Base-by-base conservation (phyloP, 2,797 vertebrate genomes). In the Hipposideros larvatus region DNA sequence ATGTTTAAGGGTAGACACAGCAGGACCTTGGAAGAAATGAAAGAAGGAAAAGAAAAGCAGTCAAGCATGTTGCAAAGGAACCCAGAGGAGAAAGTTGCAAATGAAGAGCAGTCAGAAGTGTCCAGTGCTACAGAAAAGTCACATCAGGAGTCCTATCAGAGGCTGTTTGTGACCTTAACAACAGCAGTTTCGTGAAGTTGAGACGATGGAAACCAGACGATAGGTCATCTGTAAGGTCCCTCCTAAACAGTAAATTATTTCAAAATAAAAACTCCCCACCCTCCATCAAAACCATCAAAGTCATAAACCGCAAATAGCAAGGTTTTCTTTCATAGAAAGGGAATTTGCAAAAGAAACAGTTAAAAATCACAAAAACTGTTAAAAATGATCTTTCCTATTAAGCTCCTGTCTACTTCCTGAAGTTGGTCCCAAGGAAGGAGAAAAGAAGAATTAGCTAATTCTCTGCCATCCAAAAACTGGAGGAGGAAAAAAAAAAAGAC, bases 391-490 rank as follows among this genome's bases (percentile, higher is more conserved):
- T 95, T 84, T 82, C 77, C 80, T 93, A 59, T 43, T 80, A 95
- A 95, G 66, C 34, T 63, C 80, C 51, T 74, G 53, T 73, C 16
- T 78, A 70, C 11, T 91, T 97, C 57, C 43, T 93, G 57, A 91
- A 90, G 75, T 55, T 93, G 63, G 48, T 80, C 46, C 66, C n/a
- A 82, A 16, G 48, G 66, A 78, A 83, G 15, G 8, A 61, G 41
- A n/a, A 74, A 74, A 85, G 48, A 87, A 94, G 91, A 96, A 84
- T 34, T 55, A 89, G 55, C 41, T 92, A 91, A 92, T 90, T 96
- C 65, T 78, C 70, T 55, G 10, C 48, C 46, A 92, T 22, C 46
- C 71, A 75, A 71, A 95, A 95, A 61, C 8, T 77, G 21, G 15
- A 92, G 18, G n/a, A 74, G 65, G 8, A 22, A 79, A 86, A 51